phyloP scores from a whole-genome alignment of 23 tunicate genomes.

The Styela plicata region DNA sequence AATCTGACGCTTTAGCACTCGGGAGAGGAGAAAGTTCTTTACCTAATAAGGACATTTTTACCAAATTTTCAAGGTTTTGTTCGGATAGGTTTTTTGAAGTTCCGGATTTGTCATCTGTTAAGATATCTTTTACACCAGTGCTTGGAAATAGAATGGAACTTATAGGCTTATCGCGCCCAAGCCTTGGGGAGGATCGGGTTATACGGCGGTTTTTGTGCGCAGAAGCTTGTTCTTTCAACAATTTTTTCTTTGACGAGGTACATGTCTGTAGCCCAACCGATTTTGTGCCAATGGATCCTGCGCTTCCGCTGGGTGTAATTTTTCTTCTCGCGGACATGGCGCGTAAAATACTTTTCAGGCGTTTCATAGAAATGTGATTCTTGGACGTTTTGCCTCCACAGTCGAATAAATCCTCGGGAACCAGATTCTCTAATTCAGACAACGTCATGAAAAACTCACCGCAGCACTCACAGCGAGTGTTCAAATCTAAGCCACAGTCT shows the following conservation, averaged over 20 bases:
- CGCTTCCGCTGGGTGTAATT: neutral
- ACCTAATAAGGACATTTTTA: neutral
- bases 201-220: neutral
- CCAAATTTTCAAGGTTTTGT: neutral
- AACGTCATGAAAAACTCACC: neutral
- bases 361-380: neutral
- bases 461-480: neutral
- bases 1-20: neutral
- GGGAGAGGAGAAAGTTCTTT: neutral
- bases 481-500: neutral
- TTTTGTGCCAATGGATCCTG: neutral
- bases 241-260: neutral
- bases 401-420: neutral
- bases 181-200: neutral
- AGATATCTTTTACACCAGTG: neutral
- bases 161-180: neutral
- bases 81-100: neutral
- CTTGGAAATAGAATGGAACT: neutral
- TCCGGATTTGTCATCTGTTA: neutral
- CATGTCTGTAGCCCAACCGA: neutral
- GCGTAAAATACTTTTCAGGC: neutral
- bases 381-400: neutral
- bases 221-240: neutral
- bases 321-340: neutral
- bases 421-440: neutral